These are phyloP conservation scores for Syrphus vitripennis DNA, from an alignment of 2,888 invertebrate genomes.

Conservation along the genomic window DNA sequence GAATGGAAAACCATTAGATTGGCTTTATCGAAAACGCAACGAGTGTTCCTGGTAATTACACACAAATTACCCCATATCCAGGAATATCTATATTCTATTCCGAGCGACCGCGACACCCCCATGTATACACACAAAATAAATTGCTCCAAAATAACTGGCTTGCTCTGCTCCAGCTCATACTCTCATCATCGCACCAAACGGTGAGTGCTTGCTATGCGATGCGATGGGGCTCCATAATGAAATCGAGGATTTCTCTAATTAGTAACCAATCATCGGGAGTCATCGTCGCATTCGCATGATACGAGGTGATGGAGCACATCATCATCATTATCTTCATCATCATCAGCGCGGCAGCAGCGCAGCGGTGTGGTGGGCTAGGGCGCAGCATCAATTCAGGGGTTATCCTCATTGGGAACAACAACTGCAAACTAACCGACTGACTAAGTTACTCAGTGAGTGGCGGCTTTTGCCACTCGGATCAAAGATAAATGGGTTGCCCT, in stretches of 20 bases:
- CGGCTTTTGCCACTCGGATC: slow-evolving; percentile 70
- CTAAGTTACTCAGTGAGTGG: slow-evolving; percentile 64
- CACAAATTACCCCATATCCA: slow-evolving; percentile 46
- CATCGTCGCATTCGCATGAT: slow-evolving; percentile 65
- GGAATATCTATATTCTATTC: neutral
- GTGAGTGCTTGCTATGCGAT: no score
- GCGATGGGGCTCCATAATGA: slow-evolving; percentile 23
- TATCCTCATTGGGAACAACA: neutral
- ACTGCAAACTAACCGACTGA: slow-evolving; percentile 38
- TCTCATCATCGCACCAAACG: neutral
- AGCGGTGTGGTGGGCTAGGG: neutral
- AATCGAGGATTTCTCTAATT: slow-evolving; percentile 67
- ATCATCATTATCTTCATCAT: slow-evolving; percentile 65
- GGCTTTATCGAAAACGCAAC: slow-evolving; percentile 41
- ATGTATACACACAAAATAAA: neutral
- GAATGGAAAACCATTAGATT: slow-evolving; percentile 63
- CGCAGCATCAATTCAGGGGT: slow-evolving; percentile 4
- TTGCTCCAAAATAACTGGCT: slow-evolving; percentile 28
- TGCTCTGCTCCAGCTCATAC: no score
- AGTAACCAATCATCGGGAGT: slow-evolving; percentile 69
- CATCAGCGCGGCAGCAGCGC: neutral
- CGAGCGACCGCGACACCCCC: neutral
- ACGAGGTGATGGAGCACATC: slow-evolving; percentile 68
- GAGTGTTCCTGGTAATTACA: slow-evolving; percentile 61
- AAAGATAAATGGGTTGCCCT: slow-evolving; percentile 71